Percentiles rank a stretch among this genome's conserved stretches.
These are phyloP conservation scores for Blera fallax DNA, from an alignment of 2,888 invertebrate species.

Conservation along the genomic window DNA sequence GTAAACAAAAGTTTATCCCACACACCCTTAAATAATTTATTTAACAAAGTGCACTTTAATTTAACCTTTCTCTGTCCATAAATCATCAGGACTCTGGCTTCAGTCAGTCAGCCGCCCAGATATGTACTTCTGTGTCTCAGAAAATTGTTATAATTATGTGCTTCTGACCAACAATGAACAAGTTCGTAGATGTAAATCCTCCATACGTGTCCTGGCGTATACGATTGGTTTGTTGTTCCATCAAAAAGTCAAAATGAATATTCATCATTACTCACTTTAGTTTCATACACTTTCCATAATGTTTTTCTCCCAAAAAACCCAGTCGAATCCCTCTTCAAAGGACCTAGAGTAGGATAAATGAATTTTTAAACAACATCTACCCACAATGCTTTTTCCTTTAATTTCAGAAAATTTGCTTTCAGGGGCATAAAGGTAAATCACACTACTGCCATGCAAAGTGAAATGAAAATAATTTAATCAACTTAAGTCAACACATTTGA, in stretches of 20 bases:
- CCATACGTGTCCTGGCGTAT: background rate
- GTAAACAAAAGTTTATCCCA: background rate
- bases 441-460: background rate
- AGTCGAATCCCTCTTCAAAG: background rate
- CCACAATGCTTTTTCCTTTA: background rate
- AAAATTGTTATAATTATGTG: background rate
- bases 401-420: background rate
- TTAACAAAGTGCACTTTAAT: background rate
- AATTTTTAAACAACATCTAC: background rate
- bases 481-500: slow-evolving; percentile 61
- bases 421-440: background rate
- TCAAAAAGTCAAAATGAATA: slow-evolving; percentile 27
- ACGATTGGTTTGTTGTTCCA: background rate
- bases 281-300: background rate
- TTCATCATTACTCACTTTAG: background rate
- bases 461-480: slow-evolving; percentile 60
- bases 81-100: background rate
- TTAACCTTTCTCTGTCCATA: background rate
- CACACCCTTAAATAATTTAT: background rate
- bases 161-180: background rate
- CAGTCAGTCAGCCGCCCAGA: too few relatives aligned
- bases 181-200: background rate
- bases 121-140: background rate
- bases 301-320: background rate
- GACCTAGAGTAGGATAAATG: background rate